Base-by-base conservation (phyloP, 2,113 vertebrate genomes). In the Mus spicilegus region DNA sequence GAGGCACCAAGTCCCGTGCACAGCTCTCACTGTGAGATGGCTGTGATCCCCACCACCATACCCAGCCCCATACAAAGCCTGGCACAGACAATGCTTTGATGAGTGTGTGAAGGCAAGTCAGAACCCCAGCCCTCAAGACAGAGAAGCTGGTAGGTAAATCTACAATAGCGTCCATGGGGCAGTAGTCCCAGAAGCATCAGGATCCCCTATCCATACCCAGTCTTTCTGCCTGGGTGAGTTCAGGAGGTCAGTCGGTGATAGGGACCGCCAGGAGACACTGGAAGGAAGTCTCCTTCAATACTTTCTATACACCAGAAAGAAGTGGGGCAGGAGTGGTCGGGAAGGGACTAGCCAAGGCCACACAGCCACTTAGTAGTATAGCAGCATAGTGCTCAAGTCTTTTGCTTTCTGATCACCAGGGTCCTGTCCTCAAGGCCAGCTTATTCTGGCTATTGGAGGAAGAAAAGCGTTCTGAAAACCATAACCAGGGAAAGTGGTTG, bases 381-480 rank as follows among this genome's bases (percentile, higher is more conserved):
- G 88, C 33, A 72, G 16, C 24, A 70, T 26, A 51, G 46, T 54
- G 13, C 33, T 67, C 28, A 0, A 9, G 69, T 49, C 46, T 76
- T 90, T 63, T 1, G 2, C 28, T 93, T 51, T 61, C 14, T 2
- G 20, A 10, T 22, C 9, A 1, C 51, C 0, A 0, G 46, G 0
- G 5, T 22, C 70, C 28, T 86, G 28, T n/a, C 77, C 67, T 81
- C 76, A 28, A 0, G 0, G 7, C 17, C 42, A 36, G 36, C 46
- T 81, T 8, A 4, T 30, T 63, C 42, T n/a, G 28, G 28, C 73
- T 49, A 1, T 7, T 9, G 26, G 46, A 16, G 39, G 28, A 86
- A 26, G 67, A 33, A 39, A 49, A 67, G 1, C 63, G 56, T n/a
- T 82, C 92, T 94, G 22, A 87, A 95, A 90, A 91, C 20, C 20